phyloP scores from a whole-genome alignment of 2,888 invertebrate genomes.

The Polydrusus tereticollis region DNA sequence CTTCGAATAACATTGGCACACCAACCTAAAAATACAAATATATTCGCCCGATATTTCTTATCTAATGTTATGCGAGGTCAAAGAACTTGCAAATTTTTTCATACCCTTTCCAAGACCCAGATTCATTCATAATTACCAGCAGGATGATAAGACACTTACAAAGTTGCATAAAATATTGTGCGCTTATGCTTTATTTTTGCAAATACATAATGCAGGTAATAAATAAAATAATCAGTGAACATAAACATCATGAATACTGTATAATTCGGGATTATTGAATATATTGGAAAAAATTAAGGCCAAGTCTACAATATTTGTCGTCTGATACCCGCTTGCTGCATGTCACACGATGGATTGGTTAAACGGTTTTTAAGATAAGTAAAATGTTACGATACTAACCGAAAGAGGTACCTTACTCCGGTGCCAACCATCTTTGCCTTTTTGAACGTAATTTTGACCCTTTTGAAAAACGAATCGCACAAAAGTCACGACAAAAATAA shows the following conservation, averaged over 20 bases:
- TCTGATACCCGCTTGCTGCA: too few species aligned
- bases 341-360: neutral
- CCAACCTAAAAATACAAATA: neutral
- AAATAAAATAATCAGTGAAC: too few species aligned
- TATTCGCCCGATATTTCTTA: neutral
- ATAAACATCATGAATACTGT: too few species aligned
- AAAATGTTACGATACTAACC: constrained; percentile 42
- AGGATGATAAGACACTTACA: neutral
- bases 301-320: too few species aligned
- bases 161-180: neutral
- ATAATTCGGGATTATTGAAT: too few species aligned
- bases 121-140: neutral
- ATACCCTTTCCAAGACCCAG: neutral
- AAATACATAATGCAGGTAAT: neutral
- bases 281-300: too few species aligned
- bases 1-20: too few species aligned
- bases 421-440: constrained; percentile 51
- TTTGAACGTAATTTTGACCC: constrained; percentile 33
- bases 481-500: neutral
- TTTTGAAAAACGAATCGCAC: neutral
- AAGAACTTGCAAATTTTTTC: neutral
- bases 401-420: constrained; percentile 49
- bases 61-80: neutral
- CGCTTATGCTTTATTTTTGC: neutral
- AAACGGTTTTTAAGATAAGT: neutral